Conservation (phyloP, 1,140 invertebrate genomes). For the Drosophila elegans region DNA sequence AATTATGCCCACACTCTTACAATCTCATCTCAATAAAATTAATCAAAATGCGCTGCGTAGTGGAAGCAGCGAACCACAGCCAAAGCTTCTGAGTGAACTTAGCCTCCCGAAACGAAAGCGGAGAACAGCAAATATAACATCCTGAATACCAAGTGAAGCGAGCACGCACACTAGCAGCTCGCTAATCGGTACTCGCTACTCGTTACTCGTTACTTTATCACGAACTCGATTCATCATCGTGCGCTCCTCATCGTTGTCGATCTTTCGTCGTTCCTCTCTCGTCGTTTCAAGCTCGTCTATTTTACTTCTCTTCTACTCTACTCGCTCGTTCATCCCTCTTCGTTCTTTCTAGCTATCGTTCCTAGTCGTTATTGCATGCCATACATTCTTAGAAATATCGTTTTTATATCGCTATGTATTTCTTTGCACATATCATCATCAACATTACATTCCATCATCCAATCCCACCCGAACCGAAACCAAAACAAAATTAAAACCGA, state of each 20-base stretch:
- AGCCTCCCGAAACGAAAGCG: slow-evolving; percentile 13
- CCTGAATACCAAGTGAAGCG: slow-evolving; percentile 22
- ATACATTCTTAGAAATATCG: slow-evolving; percentile 23
- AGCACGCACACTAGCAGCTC: slow-evolving; percentile 12
- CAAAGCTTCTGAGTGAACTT: slow-evolving; percentile 35
- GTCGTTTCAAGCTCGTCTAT: slow-evolving; percentile 51
- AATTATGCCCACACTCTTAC: slow-evolving; percentile 59
- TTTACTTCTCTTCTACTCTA: slow-evolving; percentile 34
- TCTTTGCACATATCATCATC: slow-evolving; percentile 30
- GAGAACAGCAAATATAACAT: slow-evolving; percentile 32
- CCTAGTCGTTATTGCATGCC: slow-evolving; percentile 59
- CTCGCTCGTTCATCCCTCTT: slow-evolving; percentile 53
- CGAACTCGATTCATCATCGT: slow-evolving; percentile 51
- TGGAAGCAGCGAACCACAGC: slow-evolving; percentile 52
- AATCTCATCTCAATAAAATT: slow-evolving; percentile 69
- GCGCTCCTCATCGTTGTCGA: slow-evolving; percentile 46
- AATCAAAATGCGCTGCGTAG: slow-evolving; percentile 65
- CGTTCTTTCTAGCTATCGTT: slow-evolving; percentile 55
- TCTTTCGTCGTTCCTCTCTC: slow-evolving; percentile 50
- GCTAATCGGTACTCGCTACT: slow-evolving; percentile 23
- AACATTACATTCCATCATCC: slow-evolving; percentile 39
- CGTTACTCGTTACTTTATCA: slow-evolving; percentile 37
- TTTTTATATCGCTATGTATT: slow-evolving; percentile 43
- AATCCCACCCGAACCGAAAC: slow-evolving; percentile 38
- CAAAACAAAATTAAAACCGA: slow-evolving; percentile 18